Evolutionary conservation across 2,888 invertebrate genomes (phyloP).

Genomic region (Heliconius sara): DNA sequence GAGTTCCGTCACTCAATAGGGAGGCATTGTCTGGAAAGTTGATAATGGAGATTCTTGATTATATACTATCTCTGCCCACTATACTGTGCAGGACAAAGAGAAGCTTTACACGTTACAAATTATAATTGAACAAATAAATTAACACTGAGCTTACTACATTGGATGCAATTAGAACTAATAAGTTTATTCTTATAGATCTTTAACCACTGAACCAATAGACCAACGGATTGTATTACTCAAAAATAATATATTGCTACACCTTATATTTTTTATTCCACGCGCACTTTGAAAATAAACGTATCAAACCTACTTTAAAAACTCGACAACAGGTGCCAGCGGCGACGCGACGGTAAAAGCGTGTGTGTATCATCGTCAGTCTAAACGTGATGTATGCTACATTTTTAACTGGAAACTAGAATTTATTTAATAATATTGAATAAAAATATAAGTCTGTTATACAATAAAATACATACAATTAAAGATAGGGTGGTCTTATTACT

Average conservation of each 20-base stretch:
- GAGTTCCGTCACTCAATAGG: not conserved
- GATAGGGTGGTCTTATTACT: too few species aligned
- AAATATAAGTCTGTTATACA: not conserved
- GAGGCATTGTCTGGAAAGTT: too few species aligned
- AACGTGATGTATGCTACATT: not conserved
- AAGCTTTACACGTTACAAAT: too few species aligned
- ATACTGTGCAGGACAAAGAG: too few species aligned
- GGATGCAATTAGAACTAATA: too few species aligned
- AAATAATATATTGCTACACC: not conserved
- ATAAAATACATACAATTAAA: too few species aligned
- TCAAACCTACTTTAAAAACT: constrained; percentile 9
- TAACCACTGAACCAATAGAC: not conserved
- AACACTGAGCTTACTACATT: too few species aligned
- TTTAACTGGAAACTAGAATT: not conserved
- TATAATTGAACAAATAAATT: too few species aligned
- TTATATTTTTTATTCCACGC: not conserved
- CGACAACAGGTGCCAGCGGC: constrained; percentile 21
- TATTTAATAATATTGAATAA: not conserved
- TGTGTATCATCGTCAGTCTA: not conserved
- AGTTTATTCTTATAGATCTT: too few species aligned
- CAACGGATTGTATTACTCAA: not conserved
- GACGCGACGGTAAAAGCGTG: constrained; percentile 9
- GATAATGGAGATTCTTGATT: too few species aligned
- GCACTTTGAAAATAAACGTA: constrained; percentile 19
- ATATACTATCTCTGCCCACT: too few species aligned